These are phyloP conservation scores for Tachina lurida DNA, from an alignment of 2,888 invertebrate genomes.

Conservation along the genomic window DNA sequence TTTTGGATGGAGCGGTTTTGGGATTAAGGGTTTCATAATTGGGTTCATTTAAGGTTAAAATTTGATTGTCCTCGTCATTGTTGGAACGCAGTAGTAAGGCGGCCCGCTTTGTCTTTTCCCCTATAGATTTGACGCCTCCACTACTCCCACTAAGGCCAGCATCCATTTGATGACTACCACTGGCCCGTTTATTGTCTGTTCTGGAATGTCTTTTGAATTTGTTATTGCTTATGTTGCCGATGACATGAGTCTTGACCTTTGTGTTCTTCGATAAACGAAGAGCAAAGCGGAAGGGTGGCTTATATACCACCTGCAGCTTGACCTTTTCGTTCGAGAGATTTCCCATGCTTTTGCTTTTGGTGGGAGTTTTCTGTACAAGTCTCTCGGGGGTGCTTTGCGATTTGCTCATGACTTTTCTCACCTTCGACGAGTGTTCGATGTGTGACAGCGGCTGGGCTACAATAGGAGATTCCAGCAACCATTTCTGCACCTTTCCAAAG, in stretches of 20 bases:
- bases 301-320: constrained; percentile 92
- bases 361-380: constrained; percentile 86
- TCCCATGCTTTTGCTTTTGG: constrained; percentile 88
- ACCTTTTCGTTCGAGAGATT: constrained; percentile 87
- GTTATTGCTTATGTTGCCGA: constrained; percentile 76
- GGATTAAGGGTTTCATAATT: constrained; percentile 82
- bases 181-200: constrained; percentile 71
- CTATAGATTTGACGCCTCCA: constrained; percentile 62
- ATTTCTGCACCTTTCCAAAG: constrained; percentile 92
- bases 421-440: constrained; percentile 82
- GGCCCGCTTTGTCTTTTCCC: constrained; percentile 78
- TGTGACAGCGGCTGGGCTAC: constrained; percentile 82
- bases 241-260: constrained; percentile 82
- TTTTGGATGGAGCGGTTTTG: constrained; percentile 73
- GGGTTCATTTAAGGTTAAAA: constrained; percentile 81
- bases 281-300: constrained; percentile 94
- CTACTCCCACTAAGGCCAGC: constrained; percentile 69
- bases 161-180: constrained; percentile 69
- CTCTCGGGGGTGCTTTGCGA: constrained; percentile 93
- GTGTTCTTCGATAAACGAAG: constrained; percentile 86
- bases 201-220: constrained; percentile 78
- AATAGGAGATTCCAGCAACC: constrained; percentile 89
- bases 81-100: constrained; percentile 79
- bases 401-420: constrained; percentile 86
- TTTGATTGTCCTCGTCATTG: constrained; percentile 80